Conservation (phyloP, 2,113 vertebrate genomes). For the Numenius arquata region DNA sequence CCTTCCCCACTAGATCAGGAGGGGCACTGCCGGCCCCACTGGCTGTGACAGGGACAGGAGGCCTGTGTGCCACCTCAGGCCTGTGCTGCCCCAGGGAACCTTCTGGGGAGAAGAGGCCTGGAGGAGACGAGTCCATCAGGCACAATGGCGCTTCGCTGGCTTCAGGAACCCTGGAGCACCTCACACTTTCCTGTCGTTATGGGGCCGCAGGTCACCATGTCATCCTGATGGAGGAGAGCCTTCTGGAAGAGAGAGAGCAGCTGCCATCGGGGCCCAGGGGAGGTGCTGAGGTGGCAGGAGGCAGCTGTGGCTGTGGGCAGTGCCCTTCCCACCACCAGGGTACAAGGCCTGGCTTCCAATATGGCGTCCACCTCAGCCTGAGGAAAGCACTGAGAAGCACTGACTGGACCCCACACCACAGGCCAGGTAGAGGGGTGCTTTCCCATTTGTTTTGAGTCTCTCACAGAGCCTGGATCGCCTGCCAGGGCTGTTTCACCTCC, state of each 20-base stretch:
- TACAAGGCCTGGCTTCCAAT: neutral
- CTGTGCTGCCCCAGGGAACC: accelerated
- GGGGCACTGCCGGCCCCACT: accelerated
- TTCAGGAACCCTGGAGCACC: accelerated
- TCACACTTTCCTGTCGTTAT: neutral
- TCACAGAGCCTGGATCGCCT: neutral
- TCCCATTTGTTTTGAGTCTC: neutral
- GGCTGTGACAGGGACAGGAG: neutral
- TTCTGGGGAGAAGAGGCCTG: neutral
- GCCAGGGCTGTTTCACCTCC: neutral
- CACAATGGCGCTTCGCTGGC: accelerated
- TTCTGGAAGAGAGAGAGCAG: accelerated
- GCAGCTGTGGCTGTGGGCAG: neutral
- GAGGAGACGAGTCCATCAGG: neutral
- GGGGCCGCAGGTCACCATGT: neutral
- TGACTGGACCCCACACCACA: accelerated
- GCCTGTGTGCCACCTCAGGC: neutral
- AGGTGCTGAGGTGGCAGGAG: neutral
- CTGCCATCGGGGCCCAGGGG: accelerated
- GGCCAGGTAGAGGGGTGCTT: neutral
- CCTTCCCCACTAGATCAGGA: neutral
- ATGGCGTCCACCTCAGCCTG: accelerated
- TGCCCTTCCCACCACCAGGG: accelerated
- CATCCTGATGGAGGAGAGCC: neutral
- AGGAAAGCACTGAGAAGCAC: accelerated